Conservation (phyloP, 1,140 invertebrate species). For the Bombus consobrinus region DNA sequence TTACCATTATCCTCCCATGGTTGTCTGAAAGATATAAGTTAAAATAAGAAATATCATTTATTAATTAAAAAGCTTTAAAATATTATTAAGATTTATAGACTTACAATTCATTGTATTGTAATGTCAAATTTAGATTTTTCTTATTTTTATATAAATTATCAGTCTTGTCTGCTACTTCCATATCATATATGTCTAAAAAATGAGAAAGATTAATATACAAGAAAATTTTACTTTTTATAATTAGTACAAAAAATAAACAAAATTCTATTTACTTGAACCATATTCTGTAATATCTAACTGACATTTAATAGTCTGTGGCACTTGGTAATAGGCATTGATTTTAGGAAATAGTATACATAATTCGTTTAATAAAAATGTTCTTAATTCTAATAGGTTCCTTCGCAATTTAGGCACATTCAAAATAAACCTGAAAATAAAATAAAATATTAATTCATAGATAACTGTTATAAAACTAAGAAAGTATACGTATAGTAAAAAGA, state of each 20-base stretch:
- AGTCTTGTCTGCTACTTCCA: constrained; percentile 75
- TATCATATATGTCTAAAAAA: constrained; percentile 78
- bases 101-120: constrained; percentile 85
- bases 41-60: constrained; percentile 11
- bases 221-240: not conserved
- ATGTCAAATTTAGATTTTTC: constrained; percentile 87
- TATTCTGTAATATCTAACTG: constrained; percentile 88
- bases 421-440: constrained; percentile 83
- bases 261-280: constrained; percentile 79
- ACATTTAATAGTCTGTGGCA: constrained; percentile 86
- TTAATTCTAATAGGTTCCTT: constrained; percentile 82
- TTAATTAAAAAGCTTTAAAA: constrained; percentile 5
- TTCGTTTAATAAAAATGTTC: constrained; percentile 84
- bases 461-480: not conserved
- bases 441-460: constrained; percentile 27
- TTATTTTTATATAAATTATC: constrained; percentile 79
- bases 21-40: constrained; percentile 73
- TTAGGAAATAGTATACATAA: constrained; percentile 82
- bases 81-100: constrained; percentile 36
- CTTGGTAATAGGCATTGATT: constrained; percentile 82
- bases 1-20: constrained; percentile 75
- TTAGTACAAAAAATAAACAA: not conserved
- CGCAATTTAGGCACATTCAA: constrained; percentile 84
- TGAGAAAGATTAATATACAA: constrained; percentile 13
- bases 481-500: not conserved